These are phyloP conservation scores for Apocrypta bakeri DNA, from an alignment of 1,140 invertebrate genomes.

Conservation along the genomic window DNA sequence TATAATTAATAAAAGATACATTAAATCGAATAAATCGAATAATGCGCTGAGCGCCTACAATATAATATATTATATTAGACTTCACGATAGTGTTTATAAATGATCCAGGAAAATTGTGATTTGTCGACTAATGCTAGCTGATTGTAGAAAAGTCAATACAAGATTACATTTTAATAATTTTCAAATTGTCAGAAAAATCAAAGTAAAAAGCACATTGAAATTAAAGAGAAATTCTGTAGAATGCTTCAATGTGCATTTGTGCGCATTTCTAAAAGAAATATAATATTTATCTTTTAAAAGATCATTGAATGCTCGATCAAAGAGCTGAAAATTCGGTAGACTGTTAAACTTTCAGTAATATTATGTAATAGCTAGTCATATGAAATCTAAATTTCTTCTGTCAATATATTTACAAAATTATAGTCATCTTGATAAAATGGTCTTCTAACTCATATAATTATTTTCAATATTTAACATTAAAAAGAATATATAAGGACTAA, in stretches of 20 bases:
- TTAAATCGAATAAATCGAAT: background rate
- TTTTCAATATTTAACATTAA: background rate
- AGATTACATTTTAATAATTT: background rate
- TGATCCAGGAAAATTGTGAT: background rate
- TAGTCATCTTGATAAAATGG: background rate
- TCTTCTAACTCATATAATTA: background rate
- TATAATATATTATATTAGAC: background rate
- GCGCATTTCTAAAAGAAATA: conserved; percentile 11
- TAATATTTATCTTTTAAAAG: background rate
- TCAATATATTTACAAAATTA: background rate
- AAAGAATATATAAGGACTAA: conserved; percentile 1
- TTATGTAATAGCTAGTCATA: conserved; percentile 17
- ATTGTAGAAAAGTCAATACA: background rate
- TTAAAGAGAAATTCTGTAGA: background rate
- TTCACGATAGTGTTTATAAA: conserved; percentile 9
- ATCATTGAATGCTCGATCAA: background rate
- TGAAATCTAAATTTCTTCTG: background rate
- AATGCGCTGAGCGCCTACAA: conserved; percentile 10
- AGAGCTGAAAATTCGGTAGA: conserved; percentile 18
- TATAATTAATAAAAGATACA: conserved; percentile 8
- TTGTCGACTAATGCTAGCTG: background rate
- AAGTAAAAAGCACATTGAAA: background rate
- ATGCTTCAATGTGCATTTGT: background rate
- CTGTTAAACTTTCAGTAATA: conserved; percentile 9
- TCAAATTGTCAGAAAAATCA: background rate